Evolutionary conservation across 2,888 invertebrate genomes (phyloP), one percentile per base, ranked within the genome.

Genomic region (Ethmia dodecea): DNA sequence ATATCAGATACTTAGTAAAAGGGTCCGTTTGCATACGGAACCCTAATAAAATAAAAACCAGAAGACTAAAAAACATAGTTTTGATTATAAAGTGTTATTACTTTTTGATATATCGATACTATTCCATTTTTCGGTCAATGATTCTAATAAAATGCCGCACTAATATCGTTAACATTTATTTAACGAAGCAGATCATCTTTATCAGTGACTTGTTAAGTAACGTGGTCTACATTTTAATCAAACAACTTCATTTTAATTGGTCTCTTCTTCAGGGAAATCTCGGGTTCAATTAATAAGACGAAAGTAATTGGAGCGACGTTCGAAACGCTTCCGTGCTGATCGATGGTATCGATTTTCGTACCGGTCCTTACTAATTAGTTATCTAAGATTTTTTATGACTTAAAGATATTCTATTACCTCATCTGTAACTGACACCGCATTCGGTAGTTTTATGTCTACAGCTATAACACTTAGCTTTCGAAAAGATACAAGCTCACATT

Each of bases 191-290:
- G 67, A 67, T 66, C 58, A 61, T 56, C 46, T 60, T 64, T 75
- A 76, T 76, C 73, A 42, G 45, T 44, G 45, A 60, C 59, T 63
- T 56, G 57, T 65, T 68, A 69, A 67, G 70, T 67, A 67, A 70
- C 61, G 62, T 52, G 44, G 60, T 60, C 63, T 64, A 63, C 62
- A 65, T 54, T 65, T 70, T 73, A 71, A 75, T 76, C 68, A 62
- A 62, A 71, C 62, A 65, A 61, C 53, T 60, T 63, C 49, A 64
- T 49, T 74, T 76, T 76, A 72, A 77, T 75, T 73, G 67, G 70
- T 54, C 49, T 57, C 52, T 51, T 60, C 61, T 47, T 59, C 44
- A 46, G 39, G 45, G 51, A 60, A 70, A 71, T 71, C 69, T 75
- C 49, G 59, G 60, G 61, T 61, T 70, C 66, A 71, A 75, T 80